These are phyloP conservation scores for Patella caerulea DNA, from an alignment of 2,888 invertebrate genomes.

Conservation along the genomic window DNA sequence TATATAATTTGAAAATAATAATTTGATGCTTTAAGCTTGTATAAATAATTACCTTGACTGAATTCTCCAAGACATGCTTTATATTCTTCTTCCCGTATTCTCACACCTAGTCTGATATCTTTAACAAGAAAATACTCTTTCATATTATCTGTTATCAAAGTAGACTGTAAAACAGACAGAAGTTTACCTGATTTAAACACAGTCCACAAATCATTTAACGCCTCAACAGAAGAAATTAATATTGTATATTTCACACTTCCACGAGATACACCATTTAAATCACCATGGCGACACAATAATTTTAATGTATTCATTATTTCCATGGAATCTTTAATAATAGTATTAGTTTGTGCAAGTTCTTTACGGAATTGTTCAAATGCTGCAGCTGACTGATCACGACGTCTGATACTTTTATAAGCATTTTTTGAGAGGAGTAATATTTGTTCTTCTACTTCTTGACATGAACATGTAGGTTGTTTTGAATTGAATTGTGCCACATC, in stretches of 20 bases:
- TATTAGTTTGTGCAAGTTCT: conserved; percentile 48
- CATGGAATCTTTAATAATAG: conserved; percentile 46
- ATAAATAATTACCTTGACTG: neutral
- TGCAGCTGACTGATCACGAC: conserved; percentile 44
- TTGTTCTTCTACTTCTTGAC: conserved; percentile 50
- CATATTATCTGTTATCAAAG: conserved; percentile 41
- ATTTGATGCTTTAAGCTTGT: too few relatives aligned
- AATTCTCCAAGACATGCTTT: conserved; percentile 42
- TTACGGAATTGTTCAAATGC: conserved; percentile 54
- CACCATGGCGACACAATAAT: conserved; percentile 50
- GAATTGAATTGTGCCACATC: conserved; percentile 34
- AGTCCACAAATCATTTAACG: conserved; percentile 42
- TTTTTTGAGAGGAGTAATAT: conserved; percentile 49
- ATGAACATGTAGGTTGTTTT: conserved; percentile 39
- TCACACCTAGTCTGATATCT: conserved; percentile 36
- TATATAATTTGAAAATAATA: too few relatives aligned
- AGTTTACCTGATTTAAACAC: conserved; percentile 42
- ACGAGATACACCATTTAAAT: conserved; percentile 39
- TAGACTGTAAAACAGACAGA: conserved; percentile 36
- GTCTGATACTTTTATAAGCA: conserved; percentile 43
- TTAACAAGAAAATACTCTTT: conserved; percentile 33
- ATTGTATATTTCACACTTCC: conserved; percentile 47
- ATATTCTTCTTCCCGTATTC: conserved; percentile 45
- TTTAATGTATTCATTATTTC: conserved; percentile 51
- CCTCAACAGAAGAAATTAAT: conserved; percentile 33